phyloP scores from a whole-genome alignment of 30 jellyfish, hydroid and myxozoan species.

The Mastigias papua region DNA sequence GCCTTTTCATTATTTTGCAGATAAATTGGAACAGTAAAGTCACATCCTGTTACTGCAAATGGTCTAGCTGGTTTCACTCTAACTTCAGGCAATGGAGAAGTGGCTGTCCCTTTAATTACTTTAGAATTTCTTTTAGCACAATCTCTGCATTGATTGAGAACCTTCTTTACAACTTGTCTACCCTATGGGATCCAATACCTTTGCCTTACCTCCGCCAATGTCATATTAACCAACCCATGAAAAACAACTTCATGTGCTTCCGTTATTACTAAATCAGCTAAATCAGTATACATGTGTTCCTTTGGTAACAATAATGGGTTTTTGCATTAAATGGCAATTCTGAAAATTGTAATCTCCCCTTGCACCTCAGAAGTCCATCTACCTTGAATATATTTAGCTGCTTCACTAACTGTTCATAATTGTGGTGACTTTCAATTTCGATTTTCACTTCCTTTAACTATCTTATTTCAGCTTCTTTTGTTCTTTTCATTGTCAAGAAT shows the following conservation, averaged over 20 bases:
- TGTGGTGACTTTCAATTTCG: constrained; percentile 4
- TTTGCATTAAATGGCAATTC: constrained; percentile 19
- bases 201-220: constrained; percentile 47
- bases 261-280: constrained; percentile 17
- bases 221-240: constrained; percentile 24
- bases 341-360: constrained; percentile 28
- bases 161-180: constrained; percentile 58
- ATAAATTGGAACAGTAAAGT: too few relatives aligned
- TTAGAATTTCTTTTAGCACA: constrained; percentile 28
- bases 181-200: constrained; percentile 54
- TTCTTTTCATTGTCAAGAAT: neutral
- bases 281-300: constrained; percentile 40
- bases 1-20: too few relatives aligned
- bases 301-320: constrained; percentile 45
- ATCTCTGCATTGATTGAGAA: constrained; percentile 24
- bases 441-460: constrained; percentile 23
- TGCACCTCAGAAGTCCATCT: neutral
- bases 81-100: constrained; percentile 46
- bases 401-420: constrained; percentile 16
- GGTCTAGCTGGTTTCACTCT: too few relatives aligned
- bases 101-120: constrained; percentile 30
- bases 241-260: constrained; percentile 40
- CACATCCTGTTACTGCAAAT: too few relatives aligned
- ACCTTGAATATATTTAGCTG: constrained; percentile 24
- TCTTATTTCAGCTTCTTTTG: constrained; percentile 5